Conservation (phyloP, 2,113 vertebrate genomes). For the Bubo bubo region DNA sequence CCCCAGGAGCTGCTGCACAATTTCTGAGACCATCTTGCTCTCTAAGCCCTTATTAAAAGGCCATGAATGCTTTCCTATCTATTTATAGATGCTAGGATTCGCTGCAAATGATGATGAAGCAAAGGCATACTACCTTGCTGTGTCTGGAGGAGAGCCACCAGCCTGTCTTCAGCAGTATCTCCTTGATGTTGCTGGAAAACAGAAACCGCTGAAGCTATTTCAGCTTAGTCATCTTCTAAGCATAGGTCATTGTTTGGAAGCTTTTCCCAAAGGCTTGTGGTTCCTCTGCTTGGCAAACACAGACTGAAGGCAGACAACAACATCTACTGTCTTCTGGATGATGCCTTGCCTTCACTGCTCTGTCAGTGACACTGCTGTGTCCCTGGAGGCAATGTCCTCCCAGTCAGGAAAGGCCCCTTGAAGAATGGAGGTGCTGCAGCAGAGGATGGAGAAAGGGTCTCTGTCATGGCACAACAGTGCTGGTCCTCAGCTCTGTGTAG, state of each 20-base stretch:
- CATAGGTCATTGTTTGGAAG: neutral
- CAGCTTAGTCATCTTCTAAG: constrained; percentile 1
- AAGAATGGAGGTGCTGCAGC: neutral
- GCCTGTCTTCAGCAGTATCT: neutral
- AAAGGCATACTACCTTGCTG: neutral
- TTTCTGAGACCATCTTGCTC: neutral
- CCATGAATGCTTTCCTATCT: neutral
- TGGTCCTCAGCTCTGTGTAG: neutral
- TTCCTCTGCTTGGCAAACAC: neutral
- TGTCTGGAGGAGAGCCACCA: neutral
- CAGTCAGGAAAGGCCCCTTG: neutral
- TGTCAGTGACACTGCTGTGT: neutral
- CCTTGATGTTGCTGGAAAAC: neutral
- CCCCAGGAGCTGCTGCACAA: neutral
- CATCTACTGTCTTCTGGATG: neutral
- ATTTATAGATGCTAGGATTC: neutral
- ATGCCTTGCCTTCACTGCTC: neutral
- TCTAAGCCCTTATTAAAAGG: neutral
- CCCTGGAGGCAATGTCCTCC: neutral
- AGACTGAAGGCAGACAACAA: neutral
- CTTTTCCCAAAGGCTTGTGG: neutral
- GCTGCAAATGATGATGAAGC: neutral
- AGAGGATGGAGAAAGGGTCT: neutral
- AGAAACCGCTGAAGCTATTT: neutral
- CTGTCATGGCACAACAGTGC: neutral